Conservation (phyloP, 2,113 vertebrate genomes). For the Platichthys stellatus region DNA sequence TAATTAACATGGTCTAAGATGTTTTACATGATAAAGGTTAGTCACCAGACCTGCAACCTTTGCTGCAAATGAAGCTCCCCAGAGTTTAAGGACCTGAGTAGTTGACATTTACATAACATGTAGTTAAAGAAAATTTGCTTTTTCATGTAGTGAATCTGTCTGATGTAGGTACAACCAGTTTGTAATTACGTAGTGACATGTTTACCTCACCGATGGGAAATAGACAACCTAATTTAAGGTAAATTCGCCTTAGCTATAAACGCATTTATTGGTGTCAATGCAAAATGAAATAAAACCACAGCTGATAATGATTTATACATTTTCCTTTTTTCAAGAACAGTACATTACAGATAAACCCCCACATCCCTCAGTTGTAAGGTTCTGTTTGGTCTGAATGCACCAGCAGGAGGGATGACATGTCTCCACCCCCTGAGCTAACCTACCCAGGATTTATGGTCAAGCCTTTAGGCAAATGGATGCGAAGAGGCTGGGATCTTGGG, state of each 20-base stretch:
- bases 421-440: slow-evolving; percentile 18
- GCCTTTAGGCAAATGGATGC: slow-evolving; percentile 20
- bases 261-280: background rate
- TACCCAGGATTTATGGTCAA: background rate
- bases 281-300: background rate
- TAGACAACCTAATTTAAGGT: background rate
- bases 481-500: slow-evolving; percentile 25
- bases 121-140: background rate
- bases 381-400: slow-evolving; percentile 12
- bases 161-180: background rate
- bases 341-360: slow-evolving; percentile 14
- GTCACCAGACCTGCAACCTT: background rate
- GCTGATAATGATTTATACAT: background rate
- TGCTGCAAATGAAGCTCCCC: background rate
- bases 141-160: background rate
- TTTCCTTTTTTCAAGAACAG: background rate
- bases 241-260: background rate
- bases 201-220: background rate
- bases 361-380: background rate
- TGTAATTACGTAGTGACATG: background rate
- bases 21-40: slow-evolving; percentile 12
- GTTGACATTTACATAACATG: background rate
- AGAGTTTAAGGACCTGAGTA: background rate
- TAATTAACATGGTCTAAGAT: slow-evolving; percentile 48
- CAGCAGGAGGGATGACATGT: slow-evolving; percentile 14